These are phyloP conservation scores for Strix occidentalis DNA, from an alignment of 2,797 vertebrate genomes.

Conservation along the genomic window DNA sequence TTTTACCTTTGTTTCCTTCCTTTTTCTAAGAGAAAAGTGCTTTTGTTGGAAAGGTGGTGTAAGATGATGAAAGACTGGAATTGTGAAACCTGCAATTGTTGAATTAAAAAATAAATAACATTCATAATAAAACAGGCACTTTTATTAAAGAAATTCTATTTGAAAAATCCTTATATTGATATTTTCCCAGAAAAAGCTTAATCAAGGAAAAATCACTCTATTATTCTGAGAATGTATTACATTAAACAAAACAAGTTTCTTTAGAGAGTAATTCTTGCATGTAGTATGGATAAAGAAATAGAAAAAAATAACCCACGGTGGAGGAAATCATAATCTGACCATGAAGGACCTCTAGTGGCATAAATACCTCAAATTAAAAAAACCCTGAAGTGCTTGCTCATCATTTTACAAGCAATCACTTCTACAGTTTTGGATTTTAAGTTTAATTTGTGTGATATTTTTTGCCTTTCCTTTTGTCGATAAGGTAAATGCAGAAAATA, in stretches of 20 bases:
- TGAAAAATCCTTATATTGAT: neutral
- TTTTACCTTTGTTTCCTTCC: neutral
- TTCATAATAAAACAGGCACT: neutral
- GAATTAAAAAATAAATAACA: neutral
- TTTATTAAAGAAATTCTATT: neutral
- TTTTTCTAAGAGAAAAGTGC: neutral
- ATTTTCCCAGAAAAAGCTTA: neutral
- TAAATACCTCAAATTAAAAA: neutral
- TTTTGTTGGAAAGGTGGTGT: neutral
- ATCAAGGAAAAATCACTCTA: neutral
- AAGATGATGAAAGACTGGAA: neutral
- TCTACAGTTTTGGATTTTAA: neutral
- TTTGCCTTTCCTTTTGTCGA: neutral
- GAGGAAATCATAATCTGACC: neutral
- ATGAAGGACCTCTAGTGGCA: conserved; percentile 52
- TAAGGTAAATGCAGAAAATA: neutral
- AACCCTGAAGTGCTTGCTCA: neutral
- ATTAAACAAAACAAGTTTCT: neutral
- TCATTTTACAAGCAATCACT: neutral
- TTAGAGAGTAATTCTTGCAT: neutral
- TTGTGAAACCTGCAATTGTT: neutral
- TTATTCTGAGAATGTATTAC: neutral
- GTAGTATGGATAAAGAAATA: neutral
- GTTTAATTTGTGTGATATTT: neutral
- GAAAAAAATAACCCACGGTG: neutral